A percentile compares a stretch with the other conserved stretches of the same genome.
phyloP scores from a whole-genome alignment of 2,888 invertebrate genomes.

The Aquatica leii region DNA sequence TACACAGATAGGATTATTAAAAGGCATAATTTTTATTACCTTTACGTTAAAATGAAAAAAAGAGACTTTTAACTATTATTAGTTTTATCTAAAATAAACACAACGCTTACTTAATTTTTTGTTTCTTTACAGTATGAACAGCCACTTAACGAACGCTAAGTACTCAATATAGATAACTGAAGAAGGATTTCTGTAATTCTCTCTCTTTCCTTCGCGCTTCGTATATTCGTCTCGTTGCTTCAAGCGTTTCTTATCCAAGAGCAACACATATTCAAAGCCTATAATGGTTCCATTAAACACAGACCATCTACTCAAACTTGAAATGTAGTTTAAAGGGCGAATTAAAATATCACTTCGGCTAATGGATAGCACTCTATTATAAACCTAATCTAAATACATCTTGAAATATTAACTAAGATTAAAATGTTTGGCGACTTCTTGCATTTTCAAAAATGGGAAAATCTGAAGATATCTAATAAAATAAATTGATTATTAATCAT shows the following conservation, averaged over 20 bases:
- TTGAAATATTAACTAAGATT: slow-evolving; percentile 29
- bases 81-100: slow-evolving; percentile 12
- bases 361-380: slow-evolving; percentile 41
- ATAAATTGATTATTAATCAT: too few relatives aligned
- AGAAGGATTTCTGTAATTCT: slow-evolving; percentile 25
- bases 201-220: slow-evolving; percentile 14
- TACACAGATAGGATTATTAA: not conserved
- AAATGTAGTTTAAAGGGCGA: slow-evolving; percentile 49
- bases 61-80: slow-evolving; percentile 13
- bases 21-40: not conserved
- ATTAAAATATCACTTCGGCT: slow-evolving; percentile 50
- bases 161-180: slow-evolving; percentile 46
- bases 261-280: slow-evolving; percentile 43
- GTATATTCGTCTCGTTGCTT: slow-evolving; percentile 19
- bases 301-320: slow-evolving; percentile 48
- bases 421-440: slow-evolving; percentile 25
- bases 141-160: slow-evolving; percentile 47
- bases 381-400: slow-evolving; percentile 34
- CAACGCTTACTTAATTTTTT: slow-evolving; percentile 41
- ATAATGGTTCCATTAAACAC: slow-evolving; percentile 51
- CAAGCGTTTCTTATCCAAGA: slow-evolving; percentile 33
- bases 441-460: too few relatives aligned
- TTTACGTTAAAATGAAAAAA: slow-evolving; percentile 1
- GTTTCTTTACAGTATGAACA: slow-evolving; percentile 41
- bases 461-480: too few relatives aligned